Evolutionary conservation across 2,888 invertebrate genomes (phyloP).

Genomic region (Drosophila helvetica): DNA sequence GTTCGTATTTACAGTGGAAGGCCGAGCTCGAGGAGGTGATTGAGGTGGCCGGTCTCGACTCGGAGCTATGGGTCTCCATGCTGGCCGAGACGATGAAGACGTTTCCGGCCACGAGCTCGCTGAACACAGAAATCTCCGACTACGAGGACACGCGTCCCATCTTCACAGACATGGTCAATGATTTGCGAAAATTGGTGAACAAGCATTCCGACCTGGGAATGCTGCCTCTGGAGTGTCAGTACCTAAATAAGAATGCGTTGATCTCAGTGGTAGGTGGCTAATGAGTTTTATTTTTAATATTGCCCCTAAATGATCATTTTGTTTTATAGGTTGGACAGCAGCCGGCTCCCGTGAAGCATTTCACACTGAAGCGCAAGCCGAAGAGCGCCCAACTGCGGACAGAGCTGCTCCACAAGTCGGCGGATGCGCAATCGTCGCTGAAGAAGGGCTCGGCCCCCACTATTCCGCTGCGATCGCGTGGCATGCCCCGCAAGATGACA

Average conservation of each 20-base stretch:
- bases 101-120: slow-evolving; percentile 93
- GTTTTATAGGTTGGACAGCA: slow-evolving; percentile 89
- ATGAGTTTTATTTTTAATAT: neutral
- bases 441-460: slow-evolving; percentile 95
- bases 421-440: slow-evolving; percentile 94
- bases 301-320: neutral
- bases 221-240: slow-evolving; percentile 97
- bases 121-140: slow-evolving; percentile 95
- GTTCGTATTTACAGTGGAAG: slow-evolving; percentile 90
- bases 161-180: slow-evolving; percentile 94
- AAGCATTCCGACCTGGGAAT: slow-evolving; percentile 94
- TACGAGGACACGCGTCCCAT: slow-evolving; percentile 95
- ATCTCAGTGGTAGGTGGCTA: slow-evolving; percentile 89
- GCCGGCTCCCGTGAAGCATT: slow-evolving; percentile 94
- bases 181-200: slow-evolving; percentile 91
- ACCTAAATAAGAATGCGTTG: slow-evolving; percentile 96
- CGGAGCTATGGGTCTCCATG: slow-evolving; percentile 99
- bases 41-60: slow-evolving; percentile 95
- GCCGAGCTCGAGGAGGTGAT: slow-evolving; percentile 96
- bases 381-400: slow-evolving; percentile 96
- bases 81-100: slow-evolving; percentile 97
- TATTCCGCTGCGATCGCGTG: slow-evolving; percentile 93
- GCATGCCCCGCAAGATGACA: slow-evolving; percentile 98
- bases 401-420: slow-evolving; percentile 95
- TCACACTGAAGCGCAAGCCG: slow-evolving; percentile 95